A percentile compares a stretch with the other conserved stretches of the same genome.
phyloP scores from a whole-genome alignment of 1,140 invertebrate genomes.

The Doryteuthis pealeii region DNA sequence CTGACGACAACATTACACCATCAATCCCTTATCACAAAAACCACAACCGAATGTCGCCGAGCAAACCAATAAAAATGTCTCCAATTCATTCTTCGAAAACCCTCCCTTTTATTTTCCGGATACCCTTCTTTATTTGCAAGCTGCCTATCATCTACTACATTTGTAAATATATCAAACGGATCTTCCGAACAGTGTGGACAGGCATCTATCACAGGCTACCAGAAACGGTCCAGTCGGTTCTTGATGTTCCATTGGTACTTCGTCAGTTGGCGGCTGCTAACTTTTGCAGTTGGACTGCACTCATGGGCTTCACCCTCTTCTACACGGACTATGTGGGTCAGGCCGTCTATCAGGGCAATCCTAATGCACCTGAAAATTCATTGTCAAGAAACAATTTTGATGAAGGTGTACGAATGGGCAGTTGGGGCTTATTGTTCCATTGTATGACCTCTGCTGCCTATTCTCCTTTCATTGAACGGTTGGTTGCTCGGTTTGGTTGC shows the following conservation, averaged over 20 bases:
- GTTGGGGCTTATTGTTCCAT: slow-evolving; percentile 63
- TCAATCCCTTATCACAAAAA: not conserved
- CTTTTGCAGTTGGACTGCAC: slow-evolving; percentile 59
- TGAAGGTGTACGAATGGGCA: slow-evolving; percentile 63
- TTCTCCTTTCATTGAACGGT: slow-evolving; percentile 59
- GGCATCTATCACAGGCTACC: slow-evolving; percentile 33
- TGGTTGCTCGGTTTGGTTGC: slow-evolving; percentile 55
- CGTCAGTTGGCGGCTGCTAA: slow-evolving; percentile 52
- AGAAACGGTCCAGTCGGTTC: slow-evolving; percentile 37
- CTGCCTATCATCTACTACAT: not conserved
- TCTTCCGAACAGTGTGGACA: not conserved
- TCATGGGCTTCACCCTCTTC: slow-evolving; percentile 63
- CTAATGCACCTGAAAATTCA: slow-evolving; percentile 56
- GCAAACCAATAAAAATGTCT: not conserved
- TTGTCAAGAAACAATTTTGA: slow-evolving; percentile 57
- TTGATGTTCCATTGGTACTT: slow-evolving; percentile 57
- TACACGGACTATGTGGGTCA: slow-evolving; percentile 65
- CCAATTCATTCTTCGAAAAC: not conserved
- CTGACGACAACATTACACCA: slow-evolving; percentile 11
- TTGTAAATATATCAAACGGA: not conserved
- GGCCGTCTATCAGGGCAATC: slow-evolving; percentile 61
- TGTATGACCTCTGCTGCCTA: slow-evolving; percentile 61
- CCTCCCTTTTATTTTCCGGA: not conserved
- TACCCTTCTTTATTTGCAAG: not conserved
- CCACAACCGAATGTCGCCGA: not conserved